Evolutionary conservation across 92 coral and sea anemone genomes (phyloP).

Genomic region (Paramuricea clavata): DNA sequence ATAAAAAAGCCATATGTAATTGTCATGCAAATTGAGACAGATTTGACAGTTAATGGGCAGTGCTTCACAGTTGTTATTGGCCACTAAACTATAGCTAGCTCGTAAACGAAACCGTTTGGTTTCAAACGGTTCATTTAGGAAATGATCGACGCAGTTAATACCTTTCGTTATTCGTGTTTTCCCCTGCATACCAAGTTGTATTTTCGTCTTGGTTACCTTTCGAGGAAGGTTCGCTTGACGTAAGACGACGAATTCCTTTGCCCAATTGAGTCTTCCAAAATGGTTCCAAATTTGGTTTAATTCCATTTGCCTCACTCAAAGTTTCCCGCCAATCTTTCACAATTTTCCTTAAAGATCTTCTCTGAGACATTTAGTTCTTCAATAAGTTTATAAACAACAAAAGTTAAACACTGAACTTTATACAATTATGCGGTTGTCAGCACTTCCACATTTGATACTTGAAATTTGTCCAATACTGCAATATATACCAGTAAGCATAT

Average conservation of each 20-base stretch:
- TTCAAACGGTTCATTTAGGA: too few relatives aligned
- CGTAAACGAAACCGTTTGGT: too few relatives aligned
- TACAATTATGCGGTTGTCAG: too few relatives aligned
- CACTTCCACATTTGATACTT: too few relatives aligned
- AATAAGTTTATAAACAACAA: neutral
- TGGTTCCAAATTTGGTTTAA: neutral
- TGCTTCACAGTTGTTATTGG: neutral
- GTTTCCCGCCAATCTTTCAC: slow-evolving; percentile 29
- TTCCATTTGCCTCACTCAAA: slow-evolving; percentile 7
- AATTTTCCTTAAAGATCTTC: slow-evolving; percentile 20
- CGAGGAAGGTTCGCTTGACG: neutral
- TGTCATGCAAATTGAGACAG: slow-evolving; percentile 18
- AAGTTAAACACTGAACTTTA: neutral
- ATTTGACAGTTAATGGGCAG: neutral
- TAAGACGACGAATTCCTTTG: slow-evolving; percentile 6
- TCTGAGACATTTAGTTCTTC: neutral
- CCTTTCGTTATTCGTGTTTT: slow-evolving; percentile 29
- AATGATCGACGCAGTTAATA: neutral
- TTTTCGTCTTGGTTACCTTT: neutral
- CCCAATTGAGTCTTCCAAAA: slow-evolving; percentile 10
- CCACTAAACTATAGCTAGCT: neutral
- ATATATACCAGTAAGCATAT: too few relatives aligned
- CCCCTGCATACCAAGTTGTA: slow-evolving; percentile 17
- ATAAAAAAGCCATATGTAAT: too few relatives aligned
- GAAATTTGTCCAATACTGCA: too few relatives aligned